A percentile compares a stretch with the other conserved stretches of the same genome.
Evolutionary conservation across 1,140 invertebrate genomes (phyloP).

Genomic region (Heliconius hewitsoni): DNA sequence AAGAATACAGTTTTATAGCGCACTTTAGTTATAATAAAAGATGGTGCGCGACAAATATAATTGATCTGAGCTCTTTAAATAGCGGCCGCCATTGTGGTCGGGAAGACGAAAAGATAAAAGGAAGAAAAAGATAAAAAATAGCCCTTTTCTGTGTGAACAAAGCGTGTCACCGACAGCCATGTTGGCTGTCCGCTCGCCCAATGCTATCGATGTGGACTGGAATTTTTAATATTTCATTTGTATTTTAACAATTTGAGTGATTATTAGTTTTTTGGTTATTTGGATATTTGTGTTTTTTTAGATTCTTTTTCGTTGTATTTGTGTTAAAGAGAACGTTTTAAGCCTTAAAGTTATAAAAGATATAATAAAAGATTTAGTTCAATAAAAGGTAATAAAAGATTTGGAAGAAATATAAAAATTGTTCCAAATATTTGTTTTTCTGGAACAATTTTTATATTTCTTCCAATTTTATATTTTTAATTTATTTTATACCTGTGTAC

Average conservation of each 20-base stretch:
- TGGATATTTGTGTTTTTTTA: too few species aligned
- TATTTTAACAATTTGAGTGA: slow-evolving; percentile 21
- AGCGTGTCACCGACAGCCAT: slow-evolving; percentile 74
- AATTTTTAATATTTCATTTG: slow-evolving; percentile 35
- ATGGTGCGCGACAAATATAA: slow-evolving; percentile 45
- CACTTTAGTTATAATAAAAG: slow-evolving; percentile 20
- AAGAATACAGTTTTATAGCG: slow-evolving; percentile 20
- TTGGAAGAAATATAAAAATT: too few species aligned
- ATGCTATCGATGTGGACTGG: slow-evolving; percentile 46
- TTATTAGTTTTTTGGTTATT: too few species aligned
- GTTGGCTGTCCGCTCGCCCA: slow-evolving; percentile 49
- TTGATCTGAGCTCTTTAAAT: slow-evolving; percentile 64
- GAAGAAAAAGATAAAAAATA: slow-evolving; percentile 67
- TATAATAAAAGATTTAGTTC: too few species aligned
- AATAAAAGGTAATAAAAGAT: too few species aligned
- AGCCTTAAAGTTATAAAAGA: too few species aligned
- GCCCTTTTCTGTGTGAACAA: slow-evolving; percentile 75
- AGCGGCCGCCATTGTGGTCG: slow-evolving; percentile 66
- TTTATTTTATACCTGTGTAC: too few species aligned
- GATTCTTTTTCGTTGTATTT: too few species aligned
- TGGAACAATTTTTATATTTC: too few species aligned
- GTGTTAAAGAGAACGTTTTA: too few species aligned
- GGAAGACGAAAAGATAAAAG: slow-evolving; percentile 69
- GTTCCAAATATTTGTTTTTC: too few species aligned
- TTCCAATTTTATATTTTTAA: too few species aligned